phyloP scores from a whole-genome alignment of 2,888 invertebrate species.

The Tiliacea aurago region DNA sequence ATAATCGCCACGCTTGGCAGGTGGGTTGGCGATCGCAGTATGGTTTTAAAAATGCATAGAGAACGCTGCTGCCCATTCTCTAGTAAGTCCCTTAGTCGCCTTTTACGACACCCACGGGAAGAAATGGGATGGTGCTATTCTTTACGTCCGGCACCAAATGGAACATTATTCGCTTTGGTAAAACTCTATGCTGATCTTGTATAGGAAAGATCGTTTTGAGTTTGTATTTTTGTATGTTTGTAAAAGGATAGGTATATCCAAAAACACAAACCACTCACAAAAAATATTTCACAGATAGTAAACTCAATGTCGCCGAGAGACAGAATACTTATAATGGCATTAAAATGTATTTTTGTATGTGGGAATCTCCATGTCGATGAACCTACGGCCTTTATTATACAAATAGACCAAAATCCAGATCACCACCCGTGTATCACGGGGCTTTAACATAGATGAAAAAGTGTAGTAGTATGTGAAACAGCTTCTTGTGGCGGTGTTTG shows the following conservation, averaged over 20 bases:
- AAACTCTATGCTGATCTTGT: slow-evolving; percentile 7
- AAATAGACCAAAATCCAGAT: slow-evolving; percentile 18
- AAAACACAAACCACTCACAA: neutral
- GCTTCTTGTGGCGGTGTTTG: slow-evolving; percentile 72
- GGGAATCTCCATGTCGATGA: neutral
- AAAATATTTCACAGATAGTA: neutral
- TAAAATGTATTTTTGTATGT: neutral
- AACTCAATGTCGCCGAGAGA: neutral
- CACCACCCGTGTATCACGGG: slow-evolving; percentile 56
- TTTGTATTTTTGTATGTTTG: neutral
- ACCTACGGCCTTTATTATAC: neutral
- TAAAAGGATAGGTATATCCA: neutral
- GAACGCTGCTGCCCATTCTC: no score
- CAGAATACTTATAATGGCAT: neutral
- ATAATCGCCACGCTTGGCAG: no score
- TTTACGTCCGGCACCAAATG: no score
- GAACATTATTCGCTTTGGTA: neutral
- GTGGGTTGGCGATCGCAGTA: no score
- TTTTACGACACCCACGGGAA: no score
- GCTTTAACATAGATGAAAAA: slow-evolving; percentile 65
- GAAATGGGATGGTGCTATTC: no score
- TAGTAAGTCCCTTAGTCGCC: no score
- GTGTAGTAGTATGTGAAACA: slow-evolving; percentile 76
- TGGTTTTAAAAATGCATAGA: no score
- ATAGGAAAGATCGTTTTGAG: neutral